These are phyloP conservation scores for Sarotherodon lohbergeri DNA, from an alignment of 2,113 vertebrate genomes.

Conservation along the genomic window DNA sequence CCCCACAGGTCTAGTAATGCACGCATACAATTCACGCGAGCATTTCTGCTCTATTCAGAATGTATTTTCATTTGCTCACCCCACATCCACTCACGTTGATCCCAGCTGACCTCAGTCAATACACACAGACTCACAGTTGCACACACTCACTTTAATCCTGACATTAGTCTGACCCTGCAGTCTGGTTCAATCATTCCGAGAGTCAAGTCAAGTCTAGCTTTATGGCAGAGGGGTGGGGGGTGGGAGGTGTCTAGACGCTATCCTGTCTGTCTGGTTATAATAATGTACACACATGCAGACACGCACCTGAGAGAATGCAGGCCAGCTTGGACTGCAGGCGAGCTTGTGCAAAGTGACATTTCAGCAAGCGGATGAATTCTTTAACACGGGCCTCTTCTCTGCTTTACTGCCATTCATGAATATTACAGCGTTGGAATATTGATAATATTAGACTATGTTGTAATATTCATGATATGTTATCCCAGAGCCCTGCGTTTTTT, in stretches of 20 bases:
- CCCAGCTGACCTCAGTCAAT: conserved; percentile 1
- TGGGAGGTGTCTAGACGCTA: conserved; percentile 48
- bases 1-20: background rate
- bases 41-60: background rate
- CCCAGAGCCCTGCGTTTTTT: background rate
- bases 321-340: background rate
- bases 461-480: conserved; percentile 55
- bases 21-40: background rate
- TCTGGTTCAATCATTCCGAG: conserved; percentile 48
- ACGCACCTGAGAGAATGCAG: conserved; percentile 26
- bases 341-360: conserved; percentile 10
- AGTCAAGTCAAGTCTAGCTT: conserved; percentile 41
- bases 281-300: conserved; percentile 42
- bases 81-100: background rate
- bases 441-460: conserved; percentile 39
- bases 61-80: background rate
- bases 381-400: background rate
- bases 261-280: conserved; percentile 60
- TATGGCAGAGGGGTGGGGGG: conserved; percentile 3
- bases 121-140: background rate
- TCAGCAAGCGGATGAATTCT: conserved; percentile 5
- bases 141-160: conserved; percentile 28
- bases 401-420: conserved; percentile 32
- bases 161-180: conserved; percentile 45
- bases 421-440: conserved; percentile 43